Conservation (phyloP, 2,113 vertebrate species). For the Puffinus mauretanicus region DNA sequence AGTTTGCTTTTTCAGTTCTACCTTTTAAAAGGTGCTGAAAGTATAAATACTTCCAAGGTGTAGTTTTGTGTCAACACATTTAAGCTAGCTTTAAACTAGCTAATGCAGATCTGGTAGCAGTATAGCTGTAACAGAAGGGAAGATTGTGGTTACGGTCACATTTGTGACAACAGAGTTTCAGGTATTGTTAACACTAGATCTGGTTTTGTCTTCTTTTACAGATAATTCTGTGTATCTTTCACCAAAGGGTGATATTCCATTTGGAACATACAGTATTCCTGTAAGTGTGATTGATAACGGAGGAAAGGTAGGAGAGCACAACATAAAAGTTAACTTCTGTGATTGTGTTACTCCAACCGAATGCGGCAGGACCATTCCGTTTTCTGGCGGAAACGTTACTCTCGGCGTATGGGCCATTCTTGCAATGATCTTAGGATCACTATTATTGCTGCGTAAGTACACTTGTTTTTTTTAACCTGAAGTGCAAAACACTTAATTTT, state of each 20-base stretch:
- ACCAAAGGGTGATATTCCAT: slow-evolving; percentile 47
- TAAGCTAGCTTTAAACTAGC: not conserved
- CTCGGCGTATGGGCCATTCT: slow-evolving; percentile 83
- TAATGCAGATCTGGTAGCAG: not conserved
- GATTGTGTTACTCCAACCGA: slow-evolving; percentile 61
- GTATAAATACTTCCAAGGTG: not conserved
- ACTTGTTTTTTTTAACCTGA: not conserved
- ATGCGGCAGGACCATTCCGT: not conserved
- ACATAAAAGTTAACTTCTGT: slow-evolving; percentile 69
- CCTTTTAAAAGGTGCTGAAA: not conserved
- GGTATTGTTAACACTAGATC: not conserved
- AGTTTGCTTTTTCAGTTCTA: not conserved
- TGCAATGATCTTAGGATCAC: slow-evolving; percentile 83
- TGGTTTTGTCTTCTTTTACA: slow-evolving; percentile 25
- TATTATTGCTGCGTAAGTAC: slow-evolving; percentile 84
- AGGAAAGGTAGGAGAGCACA: slow-evolving; percentile 58
- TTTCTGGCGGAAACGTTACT: slow-evolving; percentile 9
- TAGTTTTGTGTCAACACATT: not conserved
- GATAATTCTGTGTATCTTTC: slow-evolving; percentile 73
- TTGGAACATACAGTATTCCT: slow-evolving; percentile 71
- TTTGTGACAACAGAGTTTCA: not conserved
- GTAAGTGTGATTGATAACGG: slow-evolving; percentile 78
- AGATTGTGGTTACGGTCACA: rapidly evolving
- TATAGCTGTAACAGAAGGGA: not conserved
- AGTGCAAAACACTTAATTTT: not conserved